phyloP scores from a whole-genome alignment of 2,888 invertebrate species.

The Athalia rosae region DNA sequence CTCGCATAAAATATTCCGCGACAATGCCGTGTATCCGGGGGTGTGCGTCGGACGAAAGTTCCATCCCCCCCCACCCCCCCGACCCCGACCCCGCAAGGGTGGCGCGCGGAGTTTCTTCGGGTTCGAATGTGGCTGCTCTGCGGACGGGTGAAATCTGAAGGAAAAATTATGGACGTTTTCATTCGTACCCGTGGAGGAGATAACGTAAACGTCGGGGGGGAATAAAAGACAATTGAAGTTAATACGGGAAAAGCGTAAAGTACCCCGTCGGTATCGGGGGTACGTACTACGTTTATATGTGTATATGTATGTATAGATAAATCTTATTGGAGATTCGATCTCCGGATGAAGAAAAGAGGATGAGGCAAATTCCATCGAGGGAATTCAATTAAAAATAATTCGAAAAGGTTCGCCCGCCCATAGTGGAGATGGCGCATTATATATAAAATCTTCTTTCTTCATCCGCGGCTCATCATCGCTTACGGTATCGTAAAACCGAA shows the following conservation, averaged over 20 bases:
- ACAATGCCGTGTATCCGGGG: constrained; percentile 45
- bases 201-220: background rate
- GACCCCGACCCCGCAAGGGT: constrained; percentile 9
- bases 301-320: no score
- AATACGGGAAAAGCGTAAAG: background rate
- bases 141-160: background rate
- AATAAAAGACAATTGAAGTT: constrained; percentile 3
- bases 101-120: background rate
- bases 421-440: constrained; percentile 15
- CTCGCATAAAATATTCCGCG: constrained; percentile 54
- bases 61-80: background rate
- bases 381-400: constrained; percentile 72
- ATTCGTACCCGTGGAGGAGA: background rate
- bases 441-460: constrained; percentile 30
- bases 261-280: background rate
- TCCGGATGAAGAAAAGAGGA: background rate
- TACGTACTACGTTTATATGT: no score
- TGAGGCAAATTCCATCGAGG: constrained; percentile 66
- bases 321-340: background rate
- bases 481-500: constrained; percentile 47
- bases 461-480: background rate
- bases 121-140: background rate
- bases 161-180: no score
- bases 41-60: background rate
- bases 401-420: constrained; percentile 50